phyloP scores from a whole-genome alignment of 2,113 vertebrate genomes.

The Girardinichthys multiradiatus region DNA sequence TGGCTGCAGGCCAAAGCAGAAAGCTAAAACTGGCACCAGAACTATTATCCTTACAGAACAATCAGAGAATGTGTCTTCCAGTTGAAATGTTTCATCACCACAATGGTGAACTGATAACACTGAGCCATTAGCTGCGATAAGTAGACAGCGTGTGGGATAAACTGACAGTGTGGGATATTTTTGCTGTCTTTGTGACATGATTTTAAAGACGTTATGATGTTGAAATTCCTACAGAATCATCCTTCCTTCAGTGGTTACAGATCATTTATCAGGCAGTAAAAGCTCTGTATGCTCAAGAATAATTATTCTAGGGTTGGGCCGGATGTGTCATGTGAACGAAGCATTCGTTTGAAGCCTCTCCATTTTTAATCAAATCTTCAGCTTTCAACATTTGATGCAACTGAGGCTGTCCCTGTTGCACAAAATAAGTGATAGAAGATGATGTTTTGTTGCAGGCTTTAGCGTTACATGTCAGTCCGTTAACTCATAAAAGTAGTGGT shows the following conservation, averaged over 20 bases:
- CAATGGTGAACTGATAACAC: background rate
- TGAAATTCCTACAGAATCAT: background rate
- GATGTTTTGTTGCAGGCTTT: too few relatives aligned
- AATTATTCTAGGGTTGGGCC: conserved; percentile 4
- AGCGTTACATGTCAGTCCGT: background rate
- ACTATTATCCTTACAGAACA: background rate
- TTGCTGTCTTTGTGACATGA: background rate
- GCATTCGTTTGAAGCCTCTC: background rate
- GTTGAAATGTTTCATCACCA: conserved; percentile 1
- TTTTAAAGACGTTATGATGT: background rate
- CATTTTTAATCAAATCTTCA: background rate
- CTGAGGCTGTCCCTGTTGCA: background rate
- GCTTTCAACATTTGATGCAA: background rate
- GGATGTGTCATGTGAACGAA: background rate
- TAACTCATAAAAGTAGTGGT: background rate
- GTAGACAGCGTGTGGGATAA: conserved; percentile 14
- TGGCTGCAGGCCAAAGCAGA: background rate
- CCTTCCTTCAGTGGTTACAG: background rate
- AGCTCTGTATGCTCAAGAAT: background rate
- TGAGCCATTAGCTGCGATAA: background rate
- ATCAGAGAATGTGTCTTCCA: background rate
- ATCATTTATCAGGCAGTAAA: conserved; percentile 8
- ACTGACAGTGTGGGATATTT: conserved; percentile 15
- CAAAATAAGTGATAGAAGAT: too few relatives aligned
- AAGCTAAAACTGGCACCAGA: background rate